Conservation (phyloP, 2,113 vertebrate genomes). For the Chaetorhynchus papuensis region DNA sequence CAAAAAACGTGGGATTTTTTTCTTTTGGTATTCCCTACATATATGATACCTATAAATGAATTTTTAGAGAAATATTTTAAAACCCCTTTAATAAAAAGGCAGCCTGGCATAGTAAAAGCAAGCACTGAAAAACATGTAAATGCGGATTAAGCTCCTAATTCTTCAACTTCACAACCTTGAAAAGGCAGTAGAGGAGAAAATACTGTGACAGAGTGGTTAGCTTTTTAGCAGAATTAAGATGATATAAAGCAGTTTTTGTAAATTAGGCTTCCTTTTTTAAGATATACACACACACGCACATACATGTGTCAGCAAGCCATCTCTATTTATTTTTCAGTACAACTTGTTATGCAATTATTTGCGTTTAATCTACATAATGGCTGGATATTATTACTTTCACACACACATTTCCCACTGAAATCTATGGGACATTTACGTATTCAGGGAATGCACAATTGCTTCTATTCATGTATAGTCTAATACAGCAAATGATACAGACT, state of each 20-base stretch:
- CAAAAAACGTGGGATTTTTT: neutral
- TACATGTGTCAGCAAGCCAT: neutral
- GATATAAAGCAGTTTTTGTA: conserved; percentile 19
- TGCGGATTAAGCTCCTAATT: conserved; percentile 11
- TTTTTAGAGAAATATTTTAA: neutral
- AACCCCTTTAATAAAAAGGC: neutral
- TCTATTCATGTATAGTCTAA: conserved; percentile 43
- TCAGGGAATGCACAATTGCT: neutral
- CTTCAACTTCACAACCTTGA: conserved; percentile 6
- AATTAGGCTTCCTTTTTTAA: neutral
- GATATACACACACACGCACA: neutral
- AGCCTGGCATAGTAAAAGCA: neutral
- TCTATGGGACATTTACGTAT: neutral
- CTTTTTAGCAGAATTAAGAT: conserved; percentile 38
- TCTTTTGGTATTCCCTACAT: neutral
- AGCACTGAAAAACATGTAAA: neutral
- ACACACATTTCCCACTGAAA: conserved; percentile 8
- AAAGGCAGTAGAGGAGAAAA: conserved; percentile 25
- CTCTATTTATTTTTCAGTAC: conserved; percentile 54
- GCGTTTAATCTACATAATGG: conserved; percentile 7
- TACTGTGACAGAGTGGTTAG: neutral
- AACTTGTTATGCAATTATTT: conserved; percentile 59
- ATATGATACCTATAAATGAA: neutral
- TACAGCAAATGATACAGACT: conserved; percentile 28
- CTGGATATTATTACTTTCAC: conserved; percentile 20